phyloP scores from a whole-genome alignment of 2,888 invertebrate species.

The Tinea pellionella region DNA sequence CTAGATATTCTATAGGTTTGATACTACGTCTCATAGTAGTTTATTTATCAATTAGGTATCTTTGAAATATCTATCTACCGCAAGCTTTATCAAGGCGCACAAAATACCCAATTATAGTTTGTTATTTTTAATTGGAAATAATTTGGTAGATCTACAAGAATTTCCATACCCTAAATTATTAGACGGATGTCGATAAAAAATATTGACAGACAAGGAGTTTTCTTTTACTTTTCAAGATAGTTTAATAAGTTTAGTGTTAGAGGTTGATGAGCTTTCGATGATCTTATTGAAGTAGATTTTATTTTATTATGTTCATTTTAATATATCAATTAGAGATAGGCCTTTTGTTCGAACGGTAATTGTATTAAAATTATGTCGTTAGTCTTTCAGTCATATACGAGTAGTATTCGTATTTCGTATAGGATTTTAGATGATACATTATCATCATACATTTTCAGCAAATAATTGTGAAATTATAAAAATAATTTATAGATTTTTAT shows the following conservation, averaged over 20 bases:
- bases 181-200: background rate
- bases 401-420: no score
- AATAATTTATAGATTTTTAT: background rate
- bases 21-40: background rate
- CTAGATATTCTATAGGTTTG: background rate
- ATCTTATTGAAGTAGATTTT: background rate
- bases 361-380: background rate
- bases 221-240: background rate
- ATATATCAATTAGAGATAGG: background rate
- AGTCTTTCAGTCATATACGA: background rate
- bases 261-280: background rate
- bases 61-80: background rate
- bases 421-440: background rate
- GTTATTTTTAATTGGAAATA: background rate
- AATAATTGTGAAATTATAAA: background rate
- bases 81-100: background rate
- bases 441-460: background rate
- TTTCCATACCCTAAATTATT: background rate
- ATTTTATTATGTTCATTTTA: no score
- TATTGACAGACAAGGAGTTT: background rate
- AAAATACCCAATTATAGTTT: background rate
- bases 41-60: background rate
- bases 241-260: background rate
- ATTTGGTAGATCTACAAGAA: background rate
- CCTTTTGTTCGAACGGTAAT: background rate